Base-by-base conservation (phyloP, 2,888 invertebrate genomes). In the Hirtodrosophila cameraria region DNA sequence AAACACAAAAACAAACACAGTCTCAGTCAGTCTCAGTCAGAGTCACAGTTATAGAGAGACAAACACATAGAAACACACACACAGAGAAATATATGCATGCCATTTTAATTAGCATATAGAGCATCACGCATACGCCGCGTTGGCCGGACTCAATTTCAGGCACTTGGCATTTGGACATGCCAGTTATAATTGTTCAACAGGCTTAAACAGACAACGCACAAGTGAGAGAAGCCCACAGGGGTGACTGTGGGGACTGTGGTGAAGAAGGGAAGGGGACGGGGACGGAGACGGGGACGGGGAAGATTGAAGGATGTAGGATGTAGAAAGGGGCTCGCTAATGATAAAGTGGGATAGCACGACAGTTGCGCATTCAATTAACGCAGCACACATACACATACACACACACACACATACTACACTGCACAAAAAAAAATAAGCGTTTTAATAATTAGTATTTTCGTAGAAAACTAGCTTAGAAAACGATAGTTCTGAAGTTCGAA, bases 131-230 rank as follows among this genome's bases (percentile, higher is more conserved):
- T 75, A 73, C 73, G 66, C 66, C 61, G 61, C 52, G 82, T 75
- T 63, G 72, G 78, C 72, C 79, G 86, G 83, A 79, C 79, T 79
- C 79, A 78, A 79, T 79, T 79, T 79, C 79, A 79, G 79, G 86
- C 79, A 85, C 79, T 79, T 85, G 86, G 79, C 85, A 85, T 85
- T 85, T 79, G 86, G 79, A 85, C 83, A 78, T 78, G 62, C 83
- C 86, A 78, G 79, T 65, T 85, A 79, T 79, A 79, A 79, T 79
- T 85, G 79, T 85, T 79, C 79, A 79, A 79, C 79, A 79, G 79
- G 79, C 79, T 85, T 82, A 85, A 79, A 85, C 85, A 82, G 71
- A 78, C 67, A 76, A 67, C 66, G 73, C 50, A 61, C 46, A 60
- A 58, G 66, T 57, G 41, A 13, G 35, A 28, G 28, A 7, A 8